Conservation (phyloP, 2,113 vertebrate genomes). For the Poeciliopsis prolifica region DNA sequence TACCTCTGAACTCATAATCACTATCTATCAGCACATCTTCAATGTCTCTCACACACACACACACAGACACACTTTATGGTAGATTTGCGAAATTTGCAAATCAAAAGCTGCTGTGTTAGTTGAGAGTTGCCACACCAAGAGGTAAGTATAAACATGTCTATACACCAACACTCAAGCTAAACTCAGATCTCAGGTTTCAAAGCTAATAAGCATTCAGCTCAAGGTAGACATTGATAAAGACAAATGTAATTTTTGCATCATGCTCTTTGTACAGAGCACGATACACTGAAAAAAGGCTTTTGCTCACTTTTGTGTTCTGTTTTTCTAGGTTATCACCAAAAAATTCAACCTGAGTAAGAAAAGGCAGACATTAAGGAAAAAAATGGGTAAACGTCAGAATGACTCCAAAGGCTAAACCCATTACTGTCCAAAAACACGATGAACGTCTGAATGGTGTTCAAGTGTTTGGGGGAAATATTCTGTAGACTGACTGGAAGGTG, state of each 20-base stretch:
- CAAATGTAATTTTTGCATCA: not conserved
- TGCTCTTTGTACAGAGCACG: not conserved
- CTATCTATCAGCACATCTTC: slow-evolving; percentile 35
- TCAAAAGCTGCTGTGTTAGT: not conserved
- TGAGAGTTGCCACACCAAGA: not conserved
- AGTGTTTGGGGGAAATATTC: too few species aligned
- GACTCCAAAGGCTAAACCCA: too few species aligned
- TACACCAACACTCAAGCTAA: not conserved
- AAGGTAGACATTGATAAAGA: not conserved
- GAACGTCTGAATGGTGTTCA: too few species aligned
- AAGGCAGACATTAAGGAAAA: too few species aligned
- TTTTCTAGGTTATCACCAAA: too few species aligned
- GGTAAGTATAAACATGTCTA: not conserved
- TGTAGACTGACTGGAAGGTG: too few species aligned
- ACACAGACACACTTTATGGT: slow-evolving; percentile 4
- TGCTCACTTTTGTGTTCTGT: not conserved
- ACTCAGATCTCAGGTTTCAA: not conserved
- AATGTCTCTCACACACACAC: not conserved
- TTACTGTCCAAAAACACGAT: too few species aligned
- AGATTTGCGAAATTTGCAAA: slow-evolving; percentile 3
- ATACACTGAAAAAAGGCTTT: not conserved
- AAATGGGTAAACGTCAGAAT: not conserved
- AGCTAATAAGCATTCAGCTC: not conserved
- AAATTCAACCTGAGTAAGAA: too few species aligned
- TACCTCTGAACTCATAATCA: slow-evolving; percentile 46